Base-by-base conservation (phyloP, 2,113 vertebrate genomes). In the Vidua macroura region DNA sequence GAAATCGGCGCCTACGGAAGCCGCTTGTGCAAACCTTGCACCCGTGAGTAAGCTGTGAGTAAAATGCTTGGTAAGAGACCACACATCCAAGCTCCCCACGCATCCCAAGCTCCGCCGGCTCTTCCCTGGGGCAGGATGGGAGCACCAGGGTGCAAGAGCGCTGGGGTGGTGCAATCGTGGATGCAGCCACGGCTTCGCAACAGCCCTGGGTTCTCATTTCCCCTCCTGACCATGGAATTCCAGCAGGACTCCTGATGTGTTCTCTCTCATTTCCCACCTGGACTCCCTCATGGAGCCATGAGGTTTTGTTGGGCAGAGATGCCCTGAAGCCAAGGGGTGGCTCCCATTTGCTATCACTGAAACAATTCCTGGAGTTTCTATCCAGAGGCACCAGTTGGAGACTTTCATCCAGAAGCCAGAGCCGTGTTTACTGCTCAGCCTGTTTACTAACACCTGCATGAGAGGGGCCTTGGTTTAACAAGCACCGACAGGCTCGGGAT, bases 31-130 rank as follows among this genome's bases (percentile, higher is more conserved):
- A 94, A 96, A 78, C 33, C 51, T 30, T 7, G 23, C 55, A 4
- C 4, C 37, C 9, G 2, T 96, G 96, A 96, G 73, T 86, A 94
- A 96, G 43, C 56, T 12, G 48, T 94, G 95, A 96, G 89, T 83
- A 92, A 91, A 88, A 21, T 0, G 11, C 60, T 59, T 30, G 55
- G 28, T 91, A 81, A 67, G 93, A 58, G 68, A 69, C 68, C 51
- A 46, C 0, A 8, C 25, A 37, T 10, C 35, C 1, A 0, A 60
- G 43, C 35, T 89, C 74, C n/a, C 69, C 74, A 31, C 7, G 2
- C 66, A 53, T 4, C 73, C 52, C 1, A 0, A 53, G 28, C 85
- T 86, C 73, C 37, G 11, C n/a, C 28, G 13, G n/a, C 46, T 75
- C 52, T 92, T 39, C 58, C 82, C 62, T 5, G 55, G 44, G 90